Evolutionary conservation across 2,797 vertebrate genomes (phyloP).

Genomic region (Catharus ustulatus): DNA sequence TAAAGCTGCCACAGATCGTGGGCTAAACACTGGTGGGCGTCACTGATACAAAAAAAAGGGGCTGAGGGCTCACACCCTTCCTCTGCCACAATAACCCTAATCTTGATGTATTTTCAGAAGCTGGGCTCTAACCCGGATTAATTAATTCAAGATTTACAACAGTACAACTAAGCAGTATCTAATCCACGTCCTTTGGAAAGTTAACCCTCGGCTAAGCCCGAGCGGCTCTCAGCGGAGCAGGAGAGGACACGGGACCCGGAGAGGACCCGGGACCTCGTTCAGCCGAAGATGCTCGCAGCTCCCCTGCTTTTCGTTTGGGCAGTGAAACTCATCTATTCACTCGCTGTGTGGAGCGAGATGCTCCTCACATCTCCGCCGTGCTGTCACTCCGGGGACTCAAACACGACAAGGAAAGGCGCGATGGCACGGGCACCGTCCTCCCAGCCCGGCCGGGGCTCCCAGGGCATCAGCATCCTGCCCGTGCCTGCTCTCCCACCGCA

Average conservation of each 20-base stretch:
- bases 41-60: background rate
- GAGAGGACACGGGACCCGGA: background rate
- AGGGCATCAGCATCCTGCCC: background rate
- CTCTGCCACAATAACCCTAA: background rate
- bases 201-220: background rate
- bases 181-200: background rate
- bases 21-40: background rate
- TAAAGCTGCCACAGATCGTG: rapidly evolving
- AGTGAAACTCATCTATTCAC: rapidly evolving
- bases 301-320: background rate
- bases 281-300: background rate
- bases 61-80: background rate
- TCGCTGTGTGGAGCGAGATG: rapidly evolving
- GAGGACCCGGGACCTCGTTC: background rate
- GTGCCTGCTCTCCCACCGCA: background rate
- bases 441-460: background rate
- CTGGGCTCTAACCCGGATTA: background rate
- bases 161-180: background rate
- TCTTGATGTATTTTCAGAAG: background rate
- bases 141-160: background rate
- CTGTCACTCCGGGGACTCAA: background rate
- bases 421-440: background rate
- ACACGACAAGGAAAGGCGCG: rapidly evolving
- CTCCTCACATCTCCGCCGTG: background rate
- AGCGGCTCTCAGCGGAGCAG: background rate